These are phyloP conservation scores for Myxocyprinus asiaticus DNA, from an alignment of 2,113 vertebrate species.

Conservation along the genomic window DNA sequence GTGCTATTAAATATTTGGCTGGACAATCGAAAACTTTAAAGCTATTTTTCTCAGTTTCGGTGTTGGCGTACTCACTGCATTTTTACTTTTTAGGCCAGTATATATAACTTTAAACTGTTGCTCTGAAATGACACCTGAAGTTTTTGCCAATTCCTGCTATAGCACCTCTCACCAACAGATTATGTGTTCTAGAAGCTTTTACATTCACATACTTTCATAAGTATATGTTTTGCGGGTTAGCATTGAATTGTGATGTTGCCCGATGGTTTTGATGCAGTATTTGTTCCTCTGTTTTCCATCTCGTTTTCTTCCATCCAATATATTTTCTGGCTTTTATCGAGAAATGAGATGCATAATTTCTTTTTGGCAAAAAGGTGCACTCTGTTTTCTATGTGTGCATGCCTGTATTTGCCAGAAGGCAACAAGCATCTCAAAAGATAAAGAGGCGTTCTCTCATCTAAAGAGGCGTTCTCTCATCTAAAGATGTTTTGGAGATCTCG, in stretches of 20 bases:
- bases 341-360: slow-evolving; percentile 53
- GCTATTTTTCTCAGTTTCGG: too few relatives aligned
- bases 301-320: not conserved
- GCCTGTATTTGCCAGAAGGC: slow-evolving; percentile 1
- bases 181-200: too few relatives aligned
- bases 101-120: too few relatives aligned
- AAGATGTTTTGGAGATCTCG: not conserved
- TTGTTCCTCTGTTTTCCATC: slow-evolving; percentile 16
- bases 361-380: slow-evolving; percentile 48
- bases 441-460: not conserved
- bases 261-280: slow-evolving; percentile 52
- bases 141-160: too few relatives aligned
- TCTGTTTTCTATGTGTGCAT: slow-evolving; percentile 13
- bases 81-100: too few relatives aligned
- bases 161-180: too few relatives aligned
- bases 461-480: slow-evolving; percentile 8
- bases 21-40: too few relatives aligned
- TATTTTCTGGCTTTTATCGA: slow-evolving; percentile 38
- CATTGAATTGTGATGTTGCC: slow-evolving; percentile 48
- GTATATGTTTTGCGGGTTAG: too few relatives aligned
- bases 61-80: too few relatives aligned
- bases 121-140: too few relatives aligned
- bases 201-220: too few relatives aligned
- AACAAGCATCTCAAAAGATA: not conserved
- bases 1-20: too few relatives aligned